These are phyloP conservation scores for Heterodera carotae DNA, from an alignment of 1,140 invertebrate genomes.

Conservation along the genomic window DNA sequence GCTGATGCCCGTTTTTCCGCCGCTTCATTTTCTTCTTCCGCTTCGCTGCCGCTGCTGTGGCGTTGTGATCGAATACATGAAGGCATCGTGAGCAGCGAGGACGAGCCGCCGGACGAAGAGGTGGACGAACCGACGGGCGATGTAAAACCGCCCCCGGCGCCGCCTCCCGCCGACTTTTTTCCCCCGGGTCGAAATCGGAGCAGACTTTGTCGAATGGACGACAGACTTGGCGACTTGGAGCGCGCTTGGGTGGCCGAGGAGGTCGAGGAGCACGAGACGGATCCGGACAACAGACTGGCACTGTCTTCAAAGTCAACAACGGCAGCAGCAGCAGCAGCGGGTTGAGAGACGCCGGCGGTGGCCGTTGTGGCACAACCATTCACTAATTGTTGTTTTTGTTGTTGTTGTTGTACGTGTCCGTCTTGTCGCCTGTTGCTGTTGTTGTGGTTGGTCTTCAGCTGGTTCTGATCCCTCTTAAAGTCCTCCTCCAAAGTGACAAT, in stretches of 20 bases:
- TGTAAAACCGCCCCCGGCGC: neutral
- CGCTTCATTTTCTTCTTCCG: neutral
- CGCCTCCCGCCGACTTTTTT: slow-evolving; percentile 22
- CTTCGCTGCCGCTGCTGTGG: slow-evolving; percentile 7
- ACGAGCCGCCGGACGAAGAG: slow-evolving; percentile 7
- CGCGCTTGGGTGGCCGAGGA: slow-evolving; percentile 19
- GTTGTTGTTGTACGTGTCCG: no score
- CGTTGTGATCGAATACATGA: neutral
- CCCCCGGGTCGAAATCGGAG: slow-evolving; percentile 20
- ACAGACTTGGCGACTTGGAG: slow-evolving; percentile 39
- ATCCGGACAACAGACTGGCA: slow-evolving; percentile 14
- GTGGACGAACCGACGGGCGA: neutral
- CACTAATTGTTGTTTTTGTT: no score
- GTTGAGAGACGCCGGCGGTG: no score
- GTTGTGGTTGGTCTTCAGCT: neutral
- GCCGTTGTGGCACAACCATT: neutral
- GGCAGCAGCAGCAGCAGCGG: no score
- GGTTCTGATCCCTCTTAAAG: neutral
- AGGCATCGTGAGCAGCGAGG: neutral
- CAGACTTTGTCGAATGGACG: slow-evolving; percentile 32
- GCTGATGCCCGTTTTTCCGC: neutral
- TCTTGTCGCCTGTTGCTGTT: no score
- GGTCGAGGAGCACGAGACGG: slow-evolving; percentile 12
- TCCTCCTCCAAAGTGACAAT: slow-evolving; percentile 12
- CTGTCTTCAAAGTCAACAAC: slow-evolving; percentile 8